These are phyloP conservation scores for Cynopterus brachyotis DNA, from an alignment of 2,113 vertebrate species.

Conservation along the genomic window DNA sequence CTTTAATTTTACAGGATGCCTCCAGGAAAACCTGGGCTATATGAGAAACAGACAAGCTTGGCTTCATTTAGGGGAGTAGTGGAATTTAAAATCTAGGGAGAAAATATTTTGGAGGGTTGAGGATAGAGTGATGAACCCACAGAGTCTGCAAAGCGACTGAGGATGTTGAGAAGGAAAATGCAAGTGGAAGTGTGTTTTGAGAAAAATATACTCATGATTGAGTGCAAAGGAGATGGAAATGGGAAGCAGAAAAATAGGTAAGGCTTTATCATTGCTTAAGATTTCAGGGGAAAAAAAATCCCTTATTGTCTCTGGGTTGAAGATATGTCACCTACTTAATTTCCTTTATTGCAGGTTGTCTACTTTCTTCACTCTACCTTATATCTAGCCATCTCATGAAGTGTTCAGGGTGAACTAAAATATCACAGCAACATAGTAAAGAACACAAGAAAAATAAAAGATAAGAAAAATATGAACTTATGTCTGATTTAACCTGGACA, in stretches of 20 bases:
- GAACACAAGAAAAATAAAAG: not conserved
- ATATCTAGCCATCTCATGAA: not conserved
- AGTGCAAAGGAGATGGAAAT: not conserved
- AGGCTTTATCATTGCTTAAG: not conserved
- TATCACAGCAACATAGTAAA: not conserved
- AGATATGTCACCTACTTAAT: not conserved
- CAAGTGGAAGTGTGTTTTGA: not conserved
- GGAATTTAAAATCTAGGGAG: not conserved
- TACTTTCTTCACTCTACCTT: constrained; percentile 11
- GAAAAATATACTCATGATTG: not conserved
- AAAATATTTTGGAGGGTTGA: not conserved
- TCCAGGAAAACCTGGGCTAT: not conserved
- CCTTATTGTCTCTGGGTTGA: not conserved
- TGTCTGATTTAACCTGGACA: constrained; percentile 34
- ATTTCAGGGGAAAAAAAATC: not conserved
- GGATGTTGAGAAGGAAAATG: not conserved
- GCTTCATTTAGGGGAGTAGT: not conserved
- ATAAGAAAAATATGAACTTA: constrained; percentile 23
- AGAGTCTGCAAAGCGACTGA: not conserved
- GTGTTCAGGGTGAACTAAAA: constrained; percentile 10
- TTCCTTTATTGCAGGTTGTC: not conserved
- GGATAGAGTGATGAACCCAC: not conserved
- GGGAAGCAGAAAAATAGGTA: not conserved
- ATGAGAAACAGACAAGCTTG: not conserved
- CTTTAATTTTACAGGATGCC: not conserved